Evolutionary conservation across 2,888 invertebrate genomes (phyloP), one percentile per base, ranked within the genome.

Genomic region (Melangyna quadrimaculata): DNA sequence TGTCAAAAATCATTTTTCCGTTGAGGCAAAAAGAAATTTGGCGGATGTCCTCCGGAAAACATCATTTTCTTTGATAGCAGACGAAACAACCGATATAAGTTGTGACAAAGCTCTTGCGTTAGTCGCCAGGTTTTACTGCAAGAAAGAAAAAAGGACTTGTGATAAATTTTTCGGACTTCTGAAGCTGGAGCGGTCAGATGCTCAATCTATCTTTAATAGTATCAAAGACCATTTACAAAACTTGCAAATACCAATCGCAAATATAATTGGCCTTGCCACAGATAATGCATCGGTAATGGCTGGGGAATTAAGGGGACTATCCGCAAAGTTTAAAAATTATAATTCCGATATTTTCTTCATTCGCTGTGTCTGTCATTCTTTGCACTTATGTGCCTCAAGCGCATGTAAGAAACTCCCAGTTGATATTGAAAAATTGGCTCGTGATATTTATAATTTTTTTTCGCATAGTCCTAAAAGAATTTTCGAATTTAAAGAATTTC

Each of bases 371-470:
- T 37, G 37, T 14, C 37, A 37, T 37, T 40, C 40, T n/a, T n/a
- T 40, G 40, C 40, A 40, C n/a, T 40, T 40, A n/a, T 40, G 40
- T 40, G 40, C 40, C 40, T 48, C 17, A 48, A 22, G 48, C 48
- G 48, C 48, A 10, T 48, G 48, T 40, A 40, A 40, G n/a, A 40
- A 40, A 40, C n/a, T 40, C n/a, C 40, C 40, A 40, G n/a, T 40
- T 40, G 40, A 40, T n/a, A 7, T 40, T 40, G 40, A 40, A 40
- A 63, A 59, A 51, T 7, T 69, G 17, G 61, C 61, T 24, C 51
- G 61, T 6, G 53, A 53, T 40, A 19, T 65, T 24, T 51, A 73
- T 63, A 55, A 63, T 43, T 77, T 70, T 37, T 37, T 37, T 37
- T 37, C 37, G 37, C 14, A 37, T 37, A 37, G 37, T 37, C 37